Conservation (phyloP, 2,888 invertebrate genomes). For the Cryptophagus acutangulus region DNA sequence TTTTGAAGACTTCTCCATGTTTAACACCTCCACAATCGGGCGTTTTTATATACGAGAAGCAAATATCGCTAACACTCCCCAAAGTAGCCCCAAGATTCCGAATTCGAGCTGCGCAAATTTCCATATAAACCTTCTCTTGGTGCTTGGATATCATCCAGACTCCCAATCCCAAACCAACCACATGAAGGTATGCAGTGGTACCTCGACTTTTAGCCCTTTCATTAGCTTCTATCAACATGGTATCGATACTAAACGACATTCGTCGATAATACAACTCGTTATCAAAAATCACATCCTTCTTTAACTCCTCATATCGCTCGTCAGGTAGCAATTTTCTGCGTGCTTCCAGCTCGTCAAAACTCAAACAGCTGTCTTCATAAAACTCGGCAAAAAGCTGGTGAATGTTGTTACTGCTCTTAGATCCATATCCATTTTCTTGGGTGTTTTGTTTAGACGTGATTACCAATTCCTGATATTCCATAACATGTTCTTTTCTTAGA, state of each 20-base stretch:
- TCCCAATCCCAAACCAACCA: constrained; percentile 65
- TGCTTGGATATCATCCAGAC: constrained; percentile 61
- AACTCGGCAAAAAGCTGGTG: constrained; percentile 34
- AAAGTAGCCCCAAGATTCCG: constrained; percentile 46
- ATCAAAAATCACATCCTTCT: constrained; percentile 34
- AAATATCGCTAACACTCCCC: constrained; percentile 56
- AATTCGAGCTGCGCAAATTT: constrained; percentile 61
- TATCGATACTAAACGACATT: constrained; percentile 56
- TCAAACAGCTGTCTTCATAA: constrained; percentile 25
- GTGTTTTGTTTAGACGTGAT: constrained; percentile 47
- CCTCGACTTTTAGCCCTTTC: constrained; percentile 51
- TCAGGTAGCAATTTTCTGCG: constrained; percentile 1
- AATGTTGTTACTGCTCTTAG: constrained; percentile 19
- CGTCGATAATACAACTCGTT: constrained; percentile 49
- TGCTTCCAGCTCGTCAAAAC: constrained; percentile 17
- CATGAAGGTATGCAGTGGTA: constrained; percentile 58
- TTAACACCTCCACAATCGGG: constrained; percentile 49
- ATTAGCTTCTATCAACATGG: constrained; percentile 59
- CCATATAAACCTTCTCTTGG: constrained; percentile 60
- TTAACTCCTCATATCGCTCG: neutral
- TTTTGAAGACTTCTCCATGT: constrained; percentile 41
- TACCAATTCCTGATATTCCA: constrained; percentile 60
- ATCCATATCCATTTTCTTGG: constrained; percentile 49
- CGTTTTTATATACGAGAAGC: constrained; percentile 60
- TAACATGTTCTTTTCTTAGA: constrained; percentile 51